Evolutionary conservation across 2,113 vertebrate species (phyloP).

Genomic region (Gracilinanus agilis): DNA sequence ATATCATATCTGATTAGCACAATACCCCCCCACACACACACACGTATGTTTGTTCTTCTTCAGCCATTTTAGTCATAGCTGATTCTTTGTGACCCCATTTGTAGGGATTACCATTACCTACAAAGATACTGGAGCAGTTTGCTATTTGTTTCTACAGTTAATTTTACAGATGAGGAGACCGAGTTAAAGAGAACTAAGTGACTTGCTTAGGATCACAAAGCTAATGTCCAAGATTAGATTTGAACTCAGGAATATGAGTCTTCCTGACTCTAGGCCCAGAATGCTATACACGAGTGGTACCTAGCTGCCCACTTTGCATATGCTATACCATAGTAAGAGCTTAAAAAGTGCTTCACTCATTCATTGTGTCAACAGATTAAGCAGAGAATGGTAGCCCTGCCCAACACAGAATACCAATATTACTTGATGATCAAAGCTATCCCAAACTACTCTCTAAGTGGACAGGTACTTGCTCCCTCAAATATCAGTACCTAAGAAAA

Average conservation of each 20-base stretch:
- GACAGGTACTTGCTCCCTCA: not conserved
- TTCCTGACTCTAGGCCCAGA: not conserved
- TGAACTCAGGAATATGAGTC: not conserved
- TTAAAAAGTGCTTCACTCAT: not conserved
- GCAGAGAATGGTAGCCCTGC: not conserved
- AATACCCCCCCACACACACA: not conserved
- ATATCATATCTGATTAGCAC: not conserved
- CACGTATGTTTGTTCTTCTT: not conserved
- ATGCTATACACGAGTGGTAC: not conserved
- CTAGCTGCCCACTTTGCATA: not conserved
- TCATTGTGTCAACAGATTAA: not conserved
- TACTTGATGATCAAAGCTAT: not conserved
- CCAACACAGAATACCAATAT: not conserved
- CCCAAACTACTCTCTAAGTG: not conserved
- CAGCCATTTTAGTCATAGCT: not conserved
- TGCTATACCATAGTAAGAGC: not conserved
- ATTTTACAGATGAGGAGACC: not conserved
- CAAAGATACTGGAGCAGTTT: not conserved
- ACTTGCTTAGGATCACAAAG: not conserved
- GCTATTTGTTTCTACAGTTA: not conserved
- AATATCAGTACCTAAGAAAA: not conserved
- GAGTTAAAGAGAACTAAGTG: not conserved
- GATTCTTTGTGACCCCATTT: not conserved
- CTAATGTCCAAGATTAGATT: not conserved
- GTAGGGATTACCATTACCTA: not conserved